These are phyloP conservation scores for Zaprionus gabonicus DNA, from an alignment of 1,140 invertebrate genomes.

Conservation along the genomic window DNA sequence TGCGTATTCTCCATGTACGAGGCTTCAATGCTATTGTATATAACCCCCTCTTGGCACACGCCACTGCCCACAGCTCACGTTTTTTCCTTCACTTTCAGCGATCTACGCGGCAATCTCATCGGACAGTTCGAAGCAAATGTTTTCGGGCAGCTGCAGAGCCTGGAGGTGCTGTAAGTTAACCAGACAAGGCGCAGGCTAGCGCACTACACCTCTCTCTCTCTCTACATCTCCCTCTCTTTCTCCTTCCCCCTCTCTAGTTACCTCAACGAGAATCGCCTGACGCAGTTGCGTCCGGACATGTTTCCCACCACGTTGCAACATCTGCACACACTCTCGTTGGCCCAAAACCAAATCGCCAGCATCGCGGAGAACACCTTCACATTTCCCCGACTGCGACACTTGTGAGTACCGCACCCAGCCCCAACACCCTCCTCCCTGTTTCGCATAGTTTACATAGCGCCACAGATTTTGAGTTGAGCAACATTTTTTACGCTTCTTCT, in stretches of 20 bases:
- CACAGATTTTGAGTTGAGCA: slow-evolving; percentile 16
- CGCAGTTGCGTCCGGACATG: slow-evolving; percentile 53
- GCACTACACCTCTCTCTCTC: neutral
- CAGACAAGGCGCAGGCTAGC: neutral
- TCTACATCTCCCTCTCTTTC: neutral
- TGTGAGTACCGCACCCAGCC: slow-evolving; percentile 67
- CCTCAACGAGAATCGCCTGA: slow-evolving; percentile 72
- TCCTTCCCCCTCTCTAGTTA: slow-evolving; percentile 43
- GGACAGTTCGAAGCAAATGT: slow-evolving; percentile 64
- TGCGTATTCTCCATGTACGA: neutral
- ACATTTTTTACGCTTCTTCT: slow-evolving; percentile 12
- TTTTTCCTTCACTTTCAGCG: slow-evolving; percentile 58
- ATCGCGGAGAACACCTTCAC: slow-evolving; percentile 74
- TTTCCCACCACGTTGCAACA: slow-evolving; percentile 65
- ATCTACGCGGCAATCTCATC: slow-evolving; percentile 84
- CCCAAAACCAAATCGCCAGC: slow-evolving; percentile 77
- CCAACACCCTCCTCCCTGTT: no score
- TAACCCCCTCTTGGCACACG: neutral
- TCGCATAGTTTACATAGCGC: slow-evolving; percentile 12
- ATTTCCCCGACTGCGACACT: slow-evolving; percentile 63
- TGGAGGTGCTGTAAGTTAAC: slow-evolving; percentile 84
- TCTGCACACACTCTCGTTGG: slow-evolving; percentile 82
- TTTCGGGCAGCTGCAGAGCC: slow-evolving; percentile 67
- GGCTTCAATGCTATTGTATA: neutral
- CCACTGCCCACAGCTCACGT: neutral